Evolutionary conservation across 2,888 invertebrate genomes (phyloP), one percentile per base, ranked within the genome.

Genomic region (Creontiades dilutus): DNA sequence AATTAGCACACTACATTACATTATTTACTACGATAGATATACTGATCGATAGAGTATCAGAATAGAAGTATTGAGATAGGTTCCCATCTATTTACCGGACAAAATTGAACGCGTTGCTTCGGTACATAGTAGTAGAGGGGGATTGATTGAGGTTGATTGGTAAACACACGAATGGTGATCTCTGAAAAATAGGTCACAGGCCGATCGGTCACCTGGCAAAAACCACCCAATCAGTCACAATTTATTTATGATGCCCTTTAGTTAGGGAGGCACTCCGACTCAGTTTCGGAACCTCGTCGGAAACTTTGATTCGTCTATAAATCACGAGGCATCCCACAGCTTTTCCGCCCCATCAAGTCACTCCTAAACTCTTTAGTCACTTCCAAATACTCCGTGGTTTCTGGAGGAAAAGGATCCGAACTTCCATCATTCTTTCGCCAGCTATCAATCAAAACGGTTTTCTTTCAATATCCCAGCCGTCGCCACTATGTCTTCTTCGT

Each of bases 281-380:
- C 23, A 68, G 68, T 68, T 68, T 68, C 11, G 19, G 68, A 23
- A 19, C 68, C 19, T 27, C 23, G 68, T 23, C n/a, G 68, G 23
- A 68, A 68, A 68, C 68, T 68, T 68, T 68, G 68, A 68, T 68
- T 68, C 68, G 23, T 23, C 68, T 68, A 68, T 68, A 68, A 68
- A 68, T 68, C 68, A 68, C 68, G 23, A 27, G 68, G 68, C 68
- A 12, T n/a, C 68, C 68, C 23, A 27, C 68, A 68, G 68, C 68
- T 68, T 68, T 68, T 68, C 68, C 68, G 23, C 19, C 68, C 27
- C 68, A 68, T 68, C 68, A 68, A 68, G 68, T 68, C 68, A 68
- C 68, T 68, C 23, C 68, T 19, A 68, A 68, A 68, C 68, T 68
- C 68, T 68, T 68, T 68, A 68, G 68, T 68, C 68, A 23, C 68